Evolutionary conservation across 2,113 vertebrate species (phyloP).

Genomic region (Ctenomys sociabilis): DNA sequence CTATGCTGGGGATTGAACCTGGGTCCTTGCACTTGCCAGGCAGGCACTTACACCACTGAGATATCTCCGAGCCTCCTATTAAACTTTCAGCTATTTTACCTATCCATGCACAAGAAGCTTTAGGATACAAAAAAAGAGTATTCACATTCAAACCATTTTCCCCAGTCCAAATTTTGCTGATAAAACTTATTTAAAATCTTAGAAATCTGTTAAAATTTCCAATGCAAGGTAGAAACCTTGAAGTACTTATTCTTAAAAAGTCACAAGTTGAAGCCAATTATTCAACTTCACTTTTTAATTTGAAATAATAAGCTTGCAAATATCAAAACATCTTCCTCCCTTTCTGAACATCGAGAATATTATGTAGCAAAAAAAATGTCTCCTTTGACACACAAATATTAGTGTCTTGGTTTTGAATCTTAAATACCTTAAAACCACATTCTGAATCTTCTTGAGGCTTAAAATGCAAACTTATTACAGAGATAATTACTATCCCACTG

Average conservation of each 20-base stretch:
- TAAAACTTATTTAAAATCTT: constrained; percentile 14
- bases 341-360: constrained; percentile 21
- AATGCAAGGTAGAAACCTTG: background rate
- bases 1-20: too few relatives aligned
- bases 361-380: background rate
- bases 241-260: constrained; percentile 13
- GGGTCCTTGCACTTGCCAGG: too few relatives aligned
- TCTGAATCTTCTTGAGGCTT: constrained; percentile 13
- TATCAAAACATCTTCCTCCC: background rate
- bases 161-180: background rate
- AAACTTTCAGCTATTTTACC: background rate
- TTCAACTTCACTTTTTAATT: background rate
- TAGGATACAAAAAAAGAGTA: background rate
- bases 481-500: background rate
- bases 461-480: background rate
- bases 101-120: background rate
- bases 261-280: background rate
- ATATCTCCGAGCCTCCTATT: background rate
- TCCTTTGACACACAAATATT: constrained; percentile 20
- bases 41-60: too few relatives aligned
- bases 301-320: background rate
- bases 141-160: background rate
- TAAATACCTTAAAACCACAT: background rate
- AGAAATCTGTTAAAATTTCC: background rate
- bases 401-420: background rate